Percentiles rank a stretch among this genome's conserved stretches.
These are phyloP conservation scores for Mandrillus leucophaeus DNA, from an alignment of 2,113 vertebrate genomes.

Conservation along the genomic window DNA sequence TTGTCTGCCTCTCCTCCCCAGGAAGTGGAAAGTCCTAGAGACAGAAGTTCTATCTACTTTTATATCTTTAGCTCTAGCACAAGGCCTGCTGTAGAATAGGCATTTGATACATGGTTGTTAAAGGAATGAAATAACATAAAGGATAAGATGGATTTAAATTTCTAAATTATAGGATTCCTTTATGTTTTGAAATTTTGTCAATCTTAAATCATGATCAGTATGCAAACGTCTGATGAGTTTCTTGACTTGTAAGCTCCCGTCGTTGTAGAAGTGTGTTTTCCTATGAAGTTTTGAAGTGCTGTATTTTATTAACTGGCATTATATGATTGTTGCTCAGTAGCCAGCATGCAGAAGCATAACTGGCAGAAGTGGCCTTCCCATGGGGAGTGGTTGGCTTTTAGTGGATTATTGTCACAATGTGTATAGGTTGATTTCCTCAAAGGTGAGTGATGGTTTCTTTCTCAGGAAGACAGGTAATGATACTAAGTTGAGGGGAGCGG, in stretches of 20 bases:
- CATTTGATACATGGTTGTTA: neutral
- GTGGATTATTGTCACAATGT: neutral
- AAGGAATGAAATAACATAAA: neutral
- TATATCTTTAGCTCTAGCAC: neutral
- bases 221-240: neutral
- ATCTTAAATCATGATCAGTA: neutral
- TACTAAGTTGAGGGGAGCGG: neutral
- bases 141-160: neutral
- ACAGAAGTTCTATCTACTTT: neutral
- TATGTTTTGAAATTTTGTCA: conserved; percentile 11
- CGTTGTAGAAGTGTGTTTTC: neutral
- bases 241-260: neutral
- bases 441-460: neutral
- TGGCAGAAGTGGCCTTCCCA: neutral
- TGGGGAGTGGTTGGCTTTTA: neutral
- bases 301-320: neutral
- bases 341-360: neutral
- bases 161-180: neutral
- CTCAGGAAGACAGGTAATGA: neutral
- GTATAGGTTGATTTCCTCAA: neutral
- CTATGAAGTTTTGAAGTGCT: neutral
- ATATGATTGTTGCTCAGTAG: neutral
- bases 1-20: neutral
- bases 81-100: neutral
- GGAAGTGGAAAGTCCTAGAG: neutral